Base-by-base conservation (phyloP, 2,113 vertebrate species). In the Mus spicilegus region DNA sequence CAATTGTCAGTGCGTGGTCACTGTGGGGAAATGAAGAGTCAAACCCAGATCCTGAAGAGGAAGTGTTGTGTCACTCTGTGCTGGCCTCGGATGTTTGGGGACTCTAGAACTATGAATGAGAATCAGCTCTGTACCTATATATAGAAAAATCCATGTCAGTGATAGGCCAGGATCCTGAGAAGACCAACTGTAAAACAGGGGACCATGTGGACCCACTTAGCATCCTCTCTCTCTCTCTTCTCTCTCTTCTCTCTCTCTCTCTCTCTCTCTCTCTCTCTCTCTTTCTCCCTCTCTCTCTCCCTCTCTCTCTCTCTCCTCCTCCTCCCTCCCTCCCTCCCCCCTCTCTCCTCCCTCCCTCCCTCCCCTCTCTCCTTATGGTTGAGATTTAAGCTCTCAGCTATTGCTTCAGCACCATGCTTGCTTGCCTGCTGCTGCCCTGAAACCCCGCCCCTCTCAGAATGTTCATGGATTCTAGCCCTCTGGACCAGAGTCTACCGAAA, bases 1-100 rank as follows among this genome's bases (percentile, higher is more conserved):
- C 96, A 92, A 12, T 46, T 88, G 90, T 92, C 42, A 1, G 92
- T 92, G 90, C 95, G 36, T 61, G 85, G 33, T 75, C 72, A 65
- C 70, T 90, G 81, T 39, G 75, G 70, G 85, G 82, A 81, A 87
- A 89, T 2, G 42, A 30, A 75, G 51, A 95, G 85, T 97, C 96
- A 96, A 86, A 97, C 80, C 69, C 42, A 80, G 97, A 98, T 88
- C 22, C 87, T 39, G 88, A 46, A 61, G 51, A 61, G 87, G 58
- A 89, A 46, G 72, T 77, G 17, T 80, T 77, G 22, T 87, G 85
- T 87, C 84, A 67, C 42, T 56, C 12, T 69, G 39, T 2, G 3
- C 51, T 58, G n/a, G 33, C 77, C 12, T 90, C 4, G 0, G 76
- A 46, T 95, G 67, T 89, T 92, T 76, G 92, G 94, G 95, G 94